A percentile compares a stretch with the other conserved stretches of the same genome.
These are phyloP conservation scores for Cryptomyrus ogoouensis DNA, from an alignment of 2,113 vertebrate species.

Conservation along the genomic window DNA sequence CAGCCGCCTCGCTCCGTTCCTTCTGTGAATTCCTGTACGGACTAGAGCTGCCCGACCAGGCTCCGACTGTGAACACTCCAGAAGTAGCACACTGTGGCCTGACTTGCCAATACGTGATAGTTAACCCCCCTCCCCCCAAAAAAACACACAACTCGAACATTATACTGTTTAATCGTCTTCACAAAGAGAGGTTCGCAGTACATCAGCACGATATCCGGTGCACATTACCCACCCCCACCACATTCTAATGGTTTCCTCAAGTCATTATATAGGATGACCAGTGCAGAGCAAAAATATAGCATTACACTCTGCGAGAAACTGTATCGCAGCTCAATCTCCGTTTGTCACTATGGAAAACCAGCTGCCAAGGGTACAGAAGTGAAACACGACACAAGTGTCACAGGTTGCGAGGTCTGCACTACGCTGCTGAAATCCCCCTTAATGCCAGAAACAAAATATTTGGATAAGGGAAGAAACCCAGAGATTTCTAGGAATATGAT, in stretches of 20 bases:
- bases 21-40: not conserved
- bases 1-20: not conserved
- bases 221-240: not conserved
- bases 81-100: not conserved
- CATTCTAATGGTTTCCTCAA: slow-evolving; percentile 1
- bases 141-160: not conserved
- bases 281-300: not conserved
- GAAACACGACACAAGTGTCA: not conserved
- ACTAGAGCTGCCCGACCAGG: not conserved
- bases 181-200: not conserved
- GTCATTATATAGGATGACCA: not conserved
- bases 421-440: not conserved
- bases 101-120: not conserved
- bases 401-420: not conserved
- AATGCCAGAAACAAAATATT: slow-evolving; percentile 3
- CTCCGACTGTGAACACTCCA: not conserved
- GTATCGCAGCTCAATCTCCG: not conserved
- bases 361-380: not conserved
- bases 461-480: not conserved
- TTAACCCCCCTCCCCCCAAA: not conserved
- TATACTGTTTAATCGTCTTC: not conserved
- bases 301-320: not conserved
- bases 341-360: not conserved
- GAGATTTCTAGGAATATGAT: not conserved
- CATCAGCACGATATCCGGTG: not conserved